Base-by-base conservation (phyloP, 2,888 invertebrate genomes). In the Plagodis pulveraria region DNA sequence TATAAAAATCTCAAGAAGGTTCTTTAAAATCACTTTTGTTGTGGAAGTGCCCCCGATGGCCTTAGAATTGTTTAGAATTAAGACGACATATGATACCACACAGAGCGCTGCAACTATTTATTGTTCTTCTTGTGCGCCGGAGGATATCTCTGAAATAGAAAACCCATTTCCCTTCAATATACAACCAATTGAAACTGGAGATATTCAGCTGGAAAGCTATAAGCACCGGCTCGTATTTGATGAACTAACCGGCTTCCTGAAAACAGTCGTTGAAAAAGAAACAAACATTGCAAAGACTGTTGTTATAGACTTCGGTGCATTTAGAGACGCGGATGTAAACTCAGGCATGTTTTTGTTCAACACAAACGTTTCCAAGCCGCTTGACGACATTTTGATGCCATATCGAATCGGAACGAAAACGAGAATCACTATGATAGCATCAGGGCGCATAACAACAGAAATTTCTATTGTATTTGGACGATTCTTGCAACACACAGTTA, bases 281-380 rank as follows among this genome's bases (percentile, higher is more conserved):
- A 85, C 84, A 41, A 82, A 82, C 61, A 75, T 61, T 8, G 81
- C 83, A 67, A 88, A 85, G 67, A 62, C 63, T 11, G 66, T 91
- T 22, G 54, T 76, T 5, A 68, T 98, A 33, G 96, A 96, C 70
- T 98, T 98, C 77, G 96, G 96, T 0, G 97, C 98, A 0, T 99
- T 99, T 80, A 94, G 95, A 54, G 98, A 97, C 58, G 96, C 97
- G 0, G 96, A 96, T 80, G 95, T 96, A 74, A 96, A 97, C 83
- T 97, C 98, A 10, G 99, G 99, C 0, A 98, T 99, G 10, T 99
- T 99, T 84, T 94, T 99, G 12, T 99, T 99, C 80, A 98, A 98
- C 88, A 98, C 97, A 0, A 96, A 97, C 74, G 94, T 96, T 11
- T 94, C 95, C 5, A 97, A 97, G 62, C 96, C 96, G 35, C 95